Evolutionary conservation across 2,797 vertebrate genomes (phyloP).

Genomic region (Emydoidea blandingii): DNA sequence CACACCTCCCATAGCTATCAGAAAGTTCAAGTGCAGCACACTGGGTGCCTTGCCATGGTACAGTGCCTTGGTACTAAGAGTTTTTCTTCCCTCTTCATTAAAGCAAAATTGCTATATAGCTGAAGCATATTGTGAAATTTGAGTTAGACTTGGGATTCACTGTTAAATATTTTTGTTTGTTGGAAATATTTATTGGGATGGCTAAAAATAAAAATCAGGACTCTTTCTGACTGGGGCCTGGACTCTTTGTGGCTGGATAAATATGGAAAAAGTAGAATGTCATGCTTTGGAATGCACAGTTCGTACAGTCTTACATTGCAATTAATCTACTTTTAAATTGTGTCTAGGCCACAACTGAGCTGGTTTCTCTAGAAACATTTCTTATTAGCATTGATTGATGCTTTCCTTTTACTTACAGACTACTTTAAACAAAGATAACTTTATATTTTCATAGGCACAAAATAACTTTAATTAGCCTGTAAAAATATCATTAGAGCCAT

Average conservation of each 20-base stretch:
- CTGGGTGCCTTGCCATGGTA: conserved; percentile 58
- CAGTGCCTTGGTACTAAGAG: conserved; percentile 65
- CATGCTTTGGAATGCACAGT: neutral
- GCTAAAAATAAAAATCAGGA: neutral
- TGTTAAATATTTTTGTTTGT: neutral
- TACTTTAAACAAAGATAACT: neutral
- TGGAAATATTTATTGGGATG: neutral
- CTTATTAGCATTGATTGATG: conserved; percentile 54
- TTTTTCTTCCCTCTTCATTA: conserved; percentile 61
- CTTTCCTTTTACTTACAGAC: conserved; percentile 71
- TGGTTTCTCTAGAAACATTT: conserved; percentile 74
- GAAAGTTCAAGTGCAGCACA: neutral
- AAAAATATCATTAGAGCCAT: conserved; percentile 2
- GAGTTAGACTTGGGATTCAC: conserved; percentile 12
- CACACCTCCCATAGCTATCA: conserved; percentile 27
- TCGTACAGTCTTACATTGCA: conserved; percentile 75
- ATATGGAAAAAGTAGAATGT: neutral
- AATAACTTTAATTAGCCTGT: neutral
- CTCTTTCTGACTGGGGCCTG: conserved; percentile 2
- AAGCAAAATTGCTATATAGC: conserved; percentile 32
- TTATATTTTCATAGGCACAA: neutral
- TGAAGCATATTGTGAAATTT: conserved; percentile 42
- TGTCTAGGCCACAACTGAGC: conserved; percentile 80
- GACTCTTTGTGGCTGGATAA: neutral
- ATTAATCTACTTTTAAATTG: conserved; percentile 70